Percentiles rank a stretch among this genome's conserved stretches.
phyloP scores from a whole-genome alignment of 2,888 invertebrate species.

The Acleris cristana region DNA sequence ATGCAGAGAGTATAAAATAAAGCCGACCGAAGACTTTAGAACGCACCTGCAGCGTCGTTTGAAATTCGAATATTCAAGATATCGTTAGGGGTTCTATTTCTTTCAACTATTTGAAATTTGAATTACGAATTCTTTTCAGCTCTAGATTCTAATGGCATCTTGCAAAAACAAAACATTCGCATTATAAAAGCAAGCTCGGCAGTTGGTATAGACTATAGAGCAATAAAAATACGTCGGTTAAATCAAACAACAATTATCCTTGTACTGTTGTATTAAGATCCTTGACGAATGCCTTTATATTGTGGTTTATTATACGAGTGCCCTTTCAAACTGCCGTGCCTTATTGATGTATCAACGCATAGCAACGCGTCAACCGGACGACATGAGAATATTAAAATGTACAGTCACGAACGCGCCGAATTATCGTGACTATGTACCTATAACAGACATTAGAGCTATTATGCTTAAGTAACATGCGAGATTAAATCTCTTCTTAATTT shows the following conservation, averaged over 20 bases:
- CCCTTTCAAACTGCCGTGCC: constrained; percentile 17
- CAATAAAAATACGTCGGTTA: no score
- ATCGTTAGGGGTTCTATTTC: constrained; percentile 19
- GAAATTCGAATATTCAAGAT: constrained; percentile 14
- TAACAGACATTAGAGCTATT: constrained; percentile 47
- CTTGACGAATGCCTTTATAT: no score
- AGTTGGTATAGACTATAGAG: neutral
- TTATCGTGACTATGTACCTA: constrained; percentile 53
- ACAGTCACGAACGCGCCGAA: constrained; percentile 68
- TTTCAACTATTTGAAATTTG: constrained; percentile 19
- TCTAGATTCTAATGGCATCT: constrained; percentile 23
- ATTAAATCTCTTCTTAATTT: constrained; percentile 30
- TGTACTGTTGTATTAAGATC: no score
- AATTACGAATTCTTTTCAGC: constrained; percentile 20
- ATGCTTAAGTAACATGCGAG: constrained; percentile 28
- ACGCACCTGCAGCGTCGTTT: constrained; percentile 26
- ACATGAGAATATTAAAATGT: constrained; percentile 69
- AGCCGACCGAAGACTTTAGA: constrained; percentile 31
- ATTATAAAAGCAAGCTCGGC: constrained; percentile 12
- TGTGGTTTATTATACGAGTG: constrained; percentile 3
- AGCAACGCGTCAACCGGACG: constrained; percentile 61
- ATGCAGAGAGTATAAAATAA: constrained; percentile 60
- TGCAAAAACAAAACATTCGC: constrained; percentile 26
- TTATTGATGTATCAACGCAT: constrained; percentile 75
- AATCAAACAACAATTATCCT: no score